phyloP scores from a whole-genome alignment of 2,797 vertebrate species.

The Clarias platycephalus region DNA sequence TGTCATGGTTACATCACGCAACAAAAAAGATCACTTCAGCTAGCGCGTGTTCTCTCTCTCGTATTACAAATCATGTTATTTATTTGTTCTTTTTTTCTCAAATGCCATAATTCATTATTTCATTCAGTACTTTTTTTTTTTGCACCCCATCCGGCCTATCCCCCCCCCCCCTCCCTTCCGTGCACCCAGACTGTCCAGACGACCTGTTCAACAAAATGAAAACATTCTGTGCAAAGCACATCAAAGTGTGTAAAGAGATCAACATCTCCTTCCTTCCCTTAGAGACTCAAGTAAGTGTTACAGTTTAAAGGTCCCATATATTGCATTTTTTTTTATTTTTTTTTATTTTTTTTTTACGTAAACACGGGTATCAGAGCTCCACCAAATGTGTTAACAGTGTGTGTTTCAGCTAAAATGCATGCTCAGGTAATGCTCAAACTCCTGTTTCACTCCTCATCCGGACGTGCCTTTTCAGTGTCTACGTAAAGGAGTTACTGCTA shows the following conservation, averaged over 20 bases:
- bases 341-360: too few relatives aligned
- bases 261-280: conserved; percentile 90
- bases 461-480: too few relatives aligned
- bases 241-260: conserved; percentile 91
- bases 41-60: neutral
- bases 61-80: neutral
- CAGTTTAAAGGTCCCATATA: neutral
- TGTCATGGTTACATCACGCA: neutral
- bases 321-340: too few relatives aligned
- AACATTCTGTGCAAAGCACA: conserved; percentile 81
- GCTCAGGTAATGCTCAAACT: too few relatives aligned
- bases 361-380: too few relatives aligned
- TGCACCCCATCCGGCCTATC: too few relatives aligned
- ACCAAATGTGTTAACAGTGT: too few relatives aligned
- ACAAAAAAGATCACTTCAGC: neutral
- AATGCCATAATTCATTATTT: neutral
- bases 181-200: conserved; percentile 69
- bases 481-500: too few relatives aligned
- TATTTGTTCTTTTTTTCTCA: neutral
- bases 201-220: conserved; percentile 90
- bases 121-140: neutral
- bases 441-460: too few relatives aligned
- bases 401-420: too few relatives aligned
- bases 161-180: too few relatives aligned
- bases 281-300: conserved; percentile 83